Evolutionary conservation across 2,113 vertebrate species (phyloP).

Genomic region (Saimiri boliviensis): DNA sequence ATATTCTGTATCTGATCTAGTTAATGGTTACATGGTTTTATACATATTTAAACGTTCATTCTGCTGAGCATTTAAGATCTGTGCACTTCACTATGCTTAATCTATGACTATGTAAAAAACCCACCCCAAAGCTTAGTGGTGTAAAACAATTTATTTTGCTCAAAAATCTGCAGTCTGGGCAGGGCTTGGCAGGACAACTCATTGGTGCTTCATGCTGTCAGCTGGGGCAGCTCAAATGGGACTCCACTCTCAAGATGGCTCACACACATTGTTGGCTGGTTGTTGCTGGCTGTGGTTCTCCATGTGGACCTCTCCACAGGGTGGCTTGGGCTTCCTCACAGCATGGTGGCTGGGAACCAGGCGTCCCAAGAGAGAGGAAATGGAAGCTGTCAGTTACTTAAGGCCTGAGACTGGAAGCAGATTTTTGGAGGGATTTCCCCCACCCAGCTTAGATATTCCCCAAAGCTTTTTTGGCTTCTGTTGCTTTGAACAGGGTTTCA

Average conservation of each 20-base stretch:
- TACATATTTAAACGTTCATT: constrained; percentile 21
- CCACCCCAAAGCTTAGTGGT: constrained; percentile 20
- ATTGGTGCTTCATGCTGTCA: neutral
- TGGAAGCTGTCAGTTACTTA: constrained; percentile 53
- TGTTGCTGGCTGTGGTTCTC: constrained; percentile 43
- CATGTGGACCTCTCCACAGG: constrained; percentile 43
- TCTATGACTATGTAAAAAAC: neutral
- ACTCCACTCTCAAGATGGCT: constrained; percentile 31
- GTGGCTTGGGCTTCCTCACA: constrained; percentile 61
- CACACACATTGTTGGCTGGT: constrained; percentile 31
- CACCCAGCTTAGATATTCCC: constrained; percentile 31
- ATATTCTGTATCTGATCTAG: constrained; percentile 11
- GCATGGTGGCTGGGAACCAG: constrained; percentile 59
- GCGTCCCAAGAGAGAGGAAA: constrained; percentile 49
- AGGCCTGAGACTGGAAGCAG: neutral
- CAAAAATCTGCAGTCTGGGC: neutral
- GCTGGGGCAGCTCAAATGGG: neutral
- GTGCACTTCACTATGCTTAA: neutral
- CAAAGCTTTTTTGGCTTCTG: constrained; percentile 51
- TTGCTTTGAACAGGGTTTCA: neutral
- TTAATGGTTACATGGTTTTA: neutral
- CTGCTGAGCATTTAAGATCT: neutral
- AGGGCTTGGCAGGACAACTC: neutral
- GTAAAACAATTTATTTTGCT: constrained; percentile 38
- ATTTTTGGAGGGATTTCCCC: neutral